Base-by-base conservation (phyloP, 2,888 invertebrate genomes). In the Clunio marinus region DNA sequence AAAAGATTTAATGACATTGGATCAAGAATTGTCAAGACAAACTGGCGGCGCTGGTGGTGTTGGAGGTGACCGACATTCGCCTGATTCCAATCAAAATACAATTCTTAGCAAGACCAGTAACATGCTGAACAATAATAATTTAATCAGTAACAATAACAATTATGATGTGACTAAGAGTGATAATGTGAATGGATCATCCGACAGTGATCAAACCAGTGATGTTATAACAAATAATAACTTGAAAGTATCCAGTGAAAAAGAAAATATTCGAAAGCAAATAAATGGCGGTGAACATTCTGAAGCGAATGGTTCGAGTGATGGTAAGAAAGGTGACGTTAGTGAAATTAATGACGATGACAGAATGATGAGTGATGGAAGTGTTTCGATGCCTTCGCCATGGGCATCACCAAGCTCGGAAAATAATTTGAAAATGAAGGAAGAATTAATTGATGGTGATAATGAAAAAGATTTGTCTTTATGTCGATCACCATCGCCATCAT, bases 1-100 rank as follows among this genome's bases (percentile, higher is more conserved):
- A 75, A 93, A 93, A 77, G 90, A 92, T 80, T 86, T 90, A 71
- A 84, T 91, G 75, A 83, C 90, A 74, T 82, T 89, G 60, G 87
- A 86, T 73, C 86, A 87, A 75, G 87, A 87, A 75, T 78, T 87
- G 72, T 83, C 86, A 73, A 79, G 81, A 70, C 82, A 80, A 65
- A 80, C 81, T 75, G 55, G 27, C 7, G 28, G n/a, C 15, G 81
- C 79, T 69, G 76, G 76, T 46, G 77, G 77, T 63, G n/a, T n/a
- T n/a, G 70, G 69, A 25, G 71, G 70, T 66, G 70, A 69, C 69
- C 69, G 70, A 68, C 71, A 70, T 37, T 57, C 69, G 74, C 76
- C 69, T 58, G 70, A 70, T 69, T 68, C 59, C 17, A 70, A 69
- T 70, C 70, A 69, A 35, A 69, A 69, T 45, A 77, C 78, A 69